Percentiles rank a stretch among this genome's conserved stretches.
These are phyloP conservation scores for Chlorocebus sabaeus DNA, from an alignment of 2,113 vertebrate genomes.

Conservation along the genomic window DNA sequence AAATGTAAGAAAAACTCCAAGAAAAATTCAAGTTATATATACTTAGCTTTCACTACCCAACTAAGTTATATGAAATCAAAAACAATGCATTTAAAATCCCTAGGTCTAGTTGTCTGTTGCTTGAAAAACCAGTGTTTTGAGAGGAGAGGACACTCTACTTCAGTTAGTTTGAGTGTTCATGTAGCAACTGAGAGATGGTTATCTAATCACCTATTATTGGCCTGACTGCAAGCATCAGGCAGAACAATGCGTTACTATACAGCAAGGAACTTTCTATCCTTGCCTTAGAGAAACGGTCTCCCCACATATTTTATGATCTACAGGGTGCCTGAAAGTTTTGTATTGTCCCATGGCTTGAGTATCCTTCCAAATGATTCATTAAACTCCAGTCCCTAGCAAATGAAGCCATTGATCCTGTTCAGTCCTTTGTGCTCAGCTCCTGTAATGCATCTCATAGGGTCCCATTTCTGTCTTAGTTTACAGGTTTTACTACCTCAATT, in stretches of 20 bases:
- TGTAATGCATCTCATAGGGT: too few species aligned
- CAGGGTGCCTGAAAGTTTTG: neutral
- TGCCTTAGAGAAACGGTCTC: neutral
- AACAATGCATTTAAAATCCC: neutral
- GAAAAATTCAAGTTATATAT: conserved; percentile 16
- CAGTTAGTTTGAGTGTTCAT: neutral
- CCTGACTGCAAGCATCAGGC: too few species aligned
- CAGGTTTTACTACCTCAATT: neutral
- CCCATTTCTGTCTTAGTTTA: neutral
- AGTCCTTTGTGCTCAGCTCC: neutral
- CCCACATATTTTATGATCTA: neutral
- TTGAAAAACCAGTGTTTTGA: neutral
- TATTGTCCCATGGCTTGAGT: neutral
- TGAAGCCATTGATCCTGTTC: neutral
- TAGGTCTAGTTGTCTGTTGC: neutral
- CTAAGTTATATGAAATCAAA: conserved; percentile 4
- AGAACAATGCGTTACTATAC: neutral
- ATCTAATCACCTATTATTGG: neutral
- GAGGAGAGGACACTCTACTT: neutral
- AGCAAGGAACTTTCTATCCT: neutral
- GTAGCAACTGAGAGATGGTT: neutral
- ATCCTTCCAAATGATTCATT: neutral
- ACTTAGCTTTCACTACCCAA: neutral
- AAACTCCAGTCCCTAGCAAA: neutral
- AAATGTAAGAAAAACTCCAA: neutral